Evolutionary conservation across 2,797 vertebrate genomes (phyloP), one percentile per base, ranked within the genome.

Genomic region (Sebastolobus altivelis): DNA sequence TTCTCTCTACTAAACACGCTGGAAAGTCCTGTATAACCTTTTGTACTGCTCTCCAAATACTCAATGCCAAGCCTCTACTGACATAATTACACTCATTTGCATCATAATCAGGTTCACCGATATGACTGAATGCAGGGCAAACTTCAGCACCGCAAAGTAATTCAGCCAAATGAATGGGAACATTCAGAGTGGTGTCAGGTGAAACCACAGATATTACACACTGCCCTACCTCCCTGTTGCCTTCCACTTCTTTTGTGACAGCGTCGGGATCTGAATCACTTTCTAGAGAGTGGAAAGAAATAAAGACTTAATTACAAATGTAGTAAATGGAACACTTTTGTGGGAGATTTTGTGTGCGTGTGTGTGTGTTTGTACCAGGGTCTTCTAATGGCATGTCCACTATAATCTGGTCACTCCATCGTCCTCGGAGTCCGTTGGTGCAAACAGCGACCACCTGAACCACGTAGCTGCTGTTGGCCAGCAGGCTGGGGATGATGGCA

Each of bases 371-470:
- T 67, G 37, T 93, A 99, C 98, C 98, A 77, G 95, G 59, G 31
- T 97, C 96, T 81, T 97, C 97, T 22, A 97, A 86, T 37, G 97
- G 98, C 97, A 99, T 98, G 94, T 99, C 98, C 22, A 99, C 97
- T 54, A 99, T 96, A 55, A 99, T 95, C 89, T 97, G 97, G 91
- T 98, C 98, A 27, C 98, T 99, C 92, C 96, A 94, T 83, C 97
- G 97, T 83, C 98, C 98, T 81, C 95, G 96, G 18, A 99, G 96
- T 29, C 97, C 97, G 20, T 98, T 98, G 83, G 96, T 95, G 89
- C 98, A 99, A 80, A 99, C 86, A 54, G 98, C 98, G 84, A 99
- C 96, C 91, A 99, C 97, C 90, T 99, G 97, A 83, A 99, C 97
- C 87, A 99, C 97, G 1, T 99, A 99, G 94, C 98, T 99, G 90